A percentile compares a stretch with the other conserved stretches of the same genome.
These are phyloP conservation scores for Spermophilus dauricus DNA, from an alignment of 2,113 vertebrate species.

Conservation along the genomic window DNA sequence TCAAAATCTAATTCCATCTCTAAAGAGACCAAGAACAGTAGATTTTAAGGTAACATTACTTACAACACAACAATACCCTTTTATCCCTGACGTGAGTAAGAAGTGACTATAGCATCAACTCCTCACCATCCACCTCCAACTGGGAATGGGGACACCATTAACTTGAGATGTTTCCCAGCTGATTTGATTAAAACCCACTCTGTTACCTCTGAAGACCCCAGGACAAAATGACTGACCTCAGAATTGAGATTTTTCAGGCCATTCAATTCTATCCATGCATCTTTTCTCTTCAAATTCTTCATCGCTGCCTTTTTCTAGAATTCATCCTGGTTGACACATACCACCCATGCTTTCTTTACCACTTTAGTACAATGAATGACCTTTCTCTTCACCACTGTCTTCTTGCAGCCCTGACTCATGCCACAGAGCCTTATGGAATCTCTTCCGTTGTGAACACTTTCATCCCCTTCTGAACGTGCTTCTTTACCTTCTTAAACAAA, in stretches of 20 bases:
- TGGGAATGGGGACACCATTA: background rate
- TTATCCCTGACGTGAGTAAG: background rate
- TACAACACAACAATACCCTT: background rate
- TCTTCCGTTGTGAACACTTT: background rate
- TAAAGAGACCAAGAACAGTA: conserved; percentile 5
- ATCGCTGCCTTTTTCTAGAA: background rate
- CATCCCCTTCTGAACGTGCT: background rate
- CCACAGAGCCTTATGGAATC: background rate
- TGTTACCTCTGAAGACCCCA: background rate
- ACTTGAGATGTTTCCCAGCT: background rate
- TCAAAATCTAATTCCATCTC: background rate
- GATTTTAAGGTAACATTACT: background rate
- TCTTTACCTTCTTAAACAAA: background rate
- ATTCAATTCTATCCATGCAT: background rate
- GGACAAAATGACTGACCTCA: background rate
- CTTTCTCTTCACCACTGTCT: background rate
- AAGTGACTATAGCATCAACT: background rate
- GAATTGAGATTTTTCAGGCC: background rate
- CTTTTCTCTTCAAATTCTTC: background rate
- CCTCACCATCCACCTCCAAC: background rate
- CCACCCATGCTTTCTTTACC: background rate
- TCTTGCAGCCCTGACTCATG: background rate
- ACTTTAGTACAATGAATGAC: background rate
- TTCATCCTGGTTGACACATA: background rate
- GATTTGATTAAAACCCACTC: background rate